phyloP scores from a whole-genome alignment of 2,888 invertebrate species.

The Melolontha melolontha region DNA sequence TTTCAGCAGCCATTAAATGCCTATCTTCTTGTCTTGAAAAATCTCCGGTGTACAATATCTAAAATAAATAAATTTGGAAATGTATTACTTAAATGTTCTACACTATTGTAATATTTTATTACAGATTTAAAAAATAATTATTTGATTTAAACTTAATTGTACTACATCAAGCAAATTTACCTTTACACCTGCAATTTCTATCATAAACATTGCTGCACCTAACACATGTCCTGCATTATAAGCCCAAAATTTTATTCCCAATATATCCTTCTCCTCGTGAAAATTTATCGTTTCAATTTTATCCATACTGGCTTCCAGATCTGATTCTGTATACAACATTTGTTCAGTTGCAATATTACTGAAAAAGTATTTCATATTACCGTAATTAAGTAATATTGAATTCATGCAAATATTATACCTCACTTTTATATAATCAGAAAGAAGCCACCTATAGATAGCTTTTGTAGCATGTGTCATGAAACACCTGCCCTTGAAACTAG shows the following conservation, averaged over 20 bases:
- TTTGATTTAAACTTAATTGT: no score
- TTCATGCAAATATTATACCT: slow-evolving; percentile 67
- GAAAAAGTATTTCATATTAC: slow-evolving; percentile 45
- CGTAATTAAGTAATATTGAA: slow-evolving; percentile 1
- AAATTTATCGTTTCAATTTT: slow-evolving; percentile 99
- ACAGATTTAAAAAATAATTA: no score
- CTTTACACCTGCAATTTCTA: slow-evolving; percentile 99
- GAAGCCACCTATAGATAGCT: slow-evolving; percentile 97
- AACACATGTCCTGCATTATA: slow-evolving; percentile 99
- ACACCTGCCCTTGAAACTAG: slow-evolving; percentile 96
- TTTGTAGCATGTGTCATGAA: slow-evolving; percentile 99
- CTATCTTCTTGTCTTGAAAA: slow-evolving; percentile 99
- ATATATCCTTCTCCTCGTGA: slow-evolving; percentile 97
- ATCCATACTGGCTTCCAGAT: slow-evolving; percentile 97
- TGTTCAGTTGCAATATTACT: slow-evolving; percentile 97
- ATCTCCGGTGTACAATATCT: slow-evolving; percentile 96
- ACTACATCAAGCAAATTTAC: slow-evolving; percentile 57
- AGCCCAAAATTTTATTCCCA: slow-evolving; percentile 97
- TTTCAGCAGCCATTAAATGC: slow-evolving; percentile 99
- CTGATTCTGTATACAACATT: slow-evolving; percentile 97
- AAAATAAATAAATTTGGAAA: slow-evolving; percentile 41
- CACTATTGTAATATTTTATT: no score
- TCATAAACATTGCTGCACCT: slow-evolving; percentile 99
- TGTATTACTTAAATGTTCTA: background rate
- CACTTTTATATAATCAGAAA: slow-evolving; percentile 99